phyloP scores from a whole-genome alignment of 2,888 invertebrate species.

The Herminia tarsipennalis region DNA sequence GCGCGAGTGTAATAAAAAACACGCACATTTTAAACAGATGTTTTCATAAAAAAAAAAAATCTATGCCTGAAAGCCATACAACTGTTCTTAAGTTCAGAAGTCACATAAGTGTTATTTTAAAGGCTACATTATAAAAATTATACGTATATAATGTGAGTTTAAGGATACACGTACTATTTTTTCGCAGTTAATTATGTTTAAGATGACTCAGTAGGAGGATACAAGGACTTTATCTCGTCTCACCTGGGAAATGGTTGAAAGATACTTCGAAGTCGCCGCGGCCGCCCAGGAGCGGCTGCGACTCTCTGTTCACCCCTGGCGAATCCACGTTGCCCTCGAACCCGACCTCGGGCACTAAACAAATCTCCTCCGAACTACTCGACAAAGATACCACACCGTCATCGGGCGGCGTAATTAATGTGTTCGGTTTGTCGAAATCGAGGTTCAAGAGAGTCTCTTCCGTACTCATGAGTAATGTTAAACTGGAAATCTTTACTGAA shows the following conservation, averaged over 20 bases:
- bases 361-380: slow-evolving; percentile 88
- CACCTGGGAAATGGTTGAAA: slow-evolving; percentile 95
- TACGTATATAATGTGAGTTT: slow-evolving; percentile 17
- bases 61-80: slow-evolving; percentile 55
- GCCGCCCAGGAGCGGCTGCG: slow-evolving; percentile 96
- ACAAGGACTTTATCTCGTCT: slow-evolving; percentile 36
- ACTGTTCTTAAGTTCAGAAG: slow-evolving; percentile 49
- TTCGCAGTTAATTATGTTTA: slow-evolving; percentile 38
- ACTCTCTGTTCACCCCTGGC: slow-evolving; percentile 94
- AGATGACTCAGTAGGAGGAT: slow-evolving; percentile 48
- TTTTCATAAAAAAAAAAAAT: slow-evolving; percentile 21
- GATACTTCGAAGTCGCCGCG: slow-evolving; percentile 90
- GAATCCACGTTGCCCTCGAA: slow-evolving; percentile 95
- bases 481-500: slow-evolving; percentile 73
- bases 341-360: slow-evolving; percentile 92
- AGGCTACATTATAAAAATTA: slow-evolving; percentile 9
- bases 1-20: slow-evolving; percentile 58
- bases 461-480: slow-evolving; percentile 86
- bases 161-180: slow-evolving; percentile 39
- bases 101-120: slow-evolving; percentile 51
- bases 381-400: slow-evolving; percentile 86
- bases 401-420: slow-evolving; percentile 78
- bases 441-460: slow-evolving; percentile 87
- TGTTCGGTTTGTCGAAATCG: slow-evolving; percentile 86
- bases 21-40: slow-evolving; percentile 45